Conservation (phyloP, 2,888 invertebrate species). For the Lepetodrilus schrolli region DNA sequence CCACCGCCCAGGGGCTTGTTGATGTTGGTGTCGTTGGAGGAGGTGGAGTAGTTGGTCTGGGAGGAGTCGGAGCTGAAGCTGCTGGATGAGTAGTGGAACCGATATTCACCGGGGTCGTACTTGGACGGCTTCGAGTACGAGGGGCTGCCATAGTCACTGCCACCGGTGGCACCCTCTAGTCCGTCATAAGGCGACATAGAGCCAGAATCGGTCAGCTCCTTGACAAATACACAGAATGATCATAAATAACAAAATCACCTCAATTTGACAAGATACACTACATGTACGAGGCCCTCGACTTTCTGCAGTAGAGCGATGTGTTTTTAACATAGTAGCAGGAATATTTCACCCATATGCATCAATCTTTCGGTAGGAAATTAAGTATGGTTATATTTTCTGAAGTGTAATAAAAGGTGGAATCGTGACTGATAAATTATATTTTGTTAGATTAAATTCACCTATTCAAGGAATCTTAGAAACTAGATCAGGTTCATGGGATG, state of each 20-base stretch:
- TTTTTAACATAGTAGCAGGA: no score
- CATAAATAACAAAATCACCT: neutral
- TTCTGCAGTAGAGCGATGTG: no score
- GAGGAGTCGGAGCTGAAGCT: conserved; percentile 43
- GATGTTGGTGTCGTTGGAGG: conserved; percentile 65
- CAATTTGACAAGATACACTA: no score
- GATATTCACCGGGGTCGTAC: conserved; percentile 53
- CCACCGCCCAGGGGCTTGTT: conserved; percentile 42
- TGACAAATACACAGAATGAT: conserved; percentile 35
- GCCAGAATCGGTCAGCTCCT: conserved; percentile 64
- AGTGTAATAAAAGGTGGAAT: no score
- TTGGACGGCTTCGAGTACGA: conserved; percentile 52
- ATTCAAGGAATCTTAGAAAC: no score
- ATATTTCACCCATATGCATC: no score
- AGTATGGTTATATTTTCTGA: no score
- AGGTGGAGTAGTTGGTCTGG: conserved; percentile 61
- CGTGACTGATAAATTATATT: no score
- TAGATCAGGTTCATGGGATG: no score
- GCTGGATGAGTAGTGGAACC: conserved; percentile 55
- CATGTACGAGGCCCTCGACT: no score
- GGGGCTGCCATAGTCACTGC: conserved; percentile 55
- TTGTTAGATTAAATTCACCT: no score
- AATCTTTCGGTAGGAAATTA: no score
- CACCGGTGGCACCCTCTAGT: conserved; percentile 72
- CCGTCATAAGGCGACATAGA: conserved; percentile 65